Evolutionary conservation across 2,113 vertebrate species (phyloP).

Genomic region (Spea bombifrons): DNA sequence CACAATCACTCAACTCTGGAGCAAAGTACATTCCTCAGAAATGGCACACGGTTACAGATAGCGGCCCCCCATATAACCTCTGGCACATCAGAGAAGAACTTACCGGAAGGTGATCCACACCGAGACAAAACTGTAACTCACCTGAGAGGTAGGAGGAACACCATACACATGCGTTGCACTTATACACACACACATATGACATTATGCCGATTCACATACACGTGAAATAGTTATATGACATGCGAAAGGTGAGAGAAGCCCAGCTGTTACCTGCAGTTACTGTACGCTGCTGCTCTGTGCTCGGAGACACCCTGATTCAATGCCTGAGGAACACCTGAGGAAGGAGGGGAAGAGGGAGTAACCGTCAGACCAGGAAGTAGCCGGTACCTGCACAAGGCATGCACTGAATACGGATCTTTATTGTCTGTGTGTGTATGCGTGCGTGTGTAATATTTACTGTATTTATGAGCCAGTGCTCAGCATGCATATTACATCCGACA

Average conservation of each 20-base stretch:
- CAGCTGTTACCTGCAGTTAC: conserved; percentile 14
- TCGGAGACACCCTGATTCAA: not conserved
- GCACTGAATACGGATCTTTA: not conserved
- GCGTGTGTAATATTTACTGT: too few relatives aligned
- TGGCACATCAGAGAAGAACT: not conserved
- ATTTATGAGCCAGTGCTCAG: too few relatives aligned
- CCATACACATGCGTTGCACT: not conserved
- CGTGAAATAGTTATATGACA: too few relatives aligned
- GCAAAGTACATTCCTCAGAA: not conserved
- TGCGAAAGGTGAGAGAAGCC: not conserved
- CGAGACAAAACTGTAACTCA: not conserved
- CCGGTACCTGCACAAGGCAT: conserved; percentile 10
- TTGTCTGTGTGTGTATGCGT: not conserved
- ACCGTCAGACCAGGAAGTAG: conserved; percentile 11
- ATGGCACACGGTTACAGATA: too few relatives aligned
- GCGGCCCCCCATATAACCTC: too few relatives aligned
- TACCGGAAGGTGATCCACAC: not conserved
- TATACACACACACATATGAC: too few relatives aligned
- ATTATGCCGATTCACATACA: too few relatives aligned
- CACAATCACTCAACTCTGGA: not conserved
- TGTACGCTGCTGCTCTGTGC: conserved; percentile 18
- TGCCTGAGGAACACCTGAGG: conserved; percentile 35
- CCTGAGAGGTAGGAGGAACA: not conserved
- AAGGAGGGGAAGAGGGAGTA: conserved; percentile 21
- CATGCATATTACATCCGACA: too few relatives aligned